Conservation (phyloP, 2,113 vertebrate genomes). For the Rhynchomys soricoides region DNA sequence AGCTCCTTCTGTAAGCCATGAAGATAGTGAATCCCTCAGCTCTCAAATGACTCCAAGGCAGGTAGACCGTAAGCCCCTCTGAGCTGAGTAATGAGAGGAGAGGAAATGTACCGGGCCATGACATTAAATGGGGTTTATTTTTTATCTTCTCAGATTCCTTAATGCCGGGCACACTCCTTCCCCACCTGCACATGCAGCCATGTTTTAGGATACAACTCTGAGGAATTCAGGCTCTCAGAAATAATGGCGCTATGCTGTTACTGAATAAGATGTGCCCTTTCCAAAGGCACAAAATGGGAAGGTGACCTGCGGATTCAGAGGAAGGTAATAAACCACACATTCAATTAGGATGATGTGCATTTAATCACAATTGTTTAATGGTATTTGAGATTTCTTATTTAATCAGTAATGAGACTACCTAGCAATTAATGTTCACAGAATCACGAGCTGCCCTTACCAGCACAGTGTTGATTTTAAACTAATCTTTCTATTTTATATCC, state of each 20-base stretch:
- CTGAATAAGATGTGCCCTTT: conserved; percentile 20
- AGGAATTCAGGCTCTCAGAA: conserved; percentile 50
- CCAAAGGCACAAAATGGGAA: conserved; percentile 68
- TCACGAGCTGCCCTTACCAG: conserved; percentile 32
- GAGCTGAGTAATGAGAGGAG: conserved; percentile 56
- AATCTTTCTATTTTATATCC: conserved; percentile 64
- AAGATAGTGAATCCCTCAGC: neutral
- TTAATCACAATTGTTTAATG: conserved; percentile 78
- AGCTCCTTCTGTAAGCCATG: neutral
- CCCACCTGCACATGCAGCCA: conserved; percentile 14
- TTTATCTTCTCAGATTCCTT: conserved; percentile 55
- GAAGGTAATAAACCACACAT: conserved; percentile 71
- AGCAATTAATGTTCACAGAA: conserved; percentile 80
- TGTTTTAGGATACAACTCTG: conserved; percentile 61
- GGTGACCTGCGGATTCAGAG: conserved; percentile 70
- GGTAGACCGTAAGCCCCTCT: neutral
- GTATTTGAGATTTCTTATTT: conserved; percentile 81
- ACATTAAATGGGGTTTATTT: conserved; percentile 71
- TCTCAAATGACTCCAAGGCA: conserved; percentile 14
- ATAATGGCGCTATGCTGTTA: neutral
- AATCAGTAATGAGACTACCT: conserved; percentile 81
- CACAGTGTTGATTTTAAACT: conserved; percentile 66
- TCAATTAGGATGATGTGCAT: conserved; percentile 63
- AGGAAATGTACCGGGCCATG: conserved; percentile 9
- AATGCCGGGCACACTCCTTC: neutral